Base-by-base conservation (phyloP, 2,113 vertebrate genomes). In the Camelus bactrianus region DNA sequence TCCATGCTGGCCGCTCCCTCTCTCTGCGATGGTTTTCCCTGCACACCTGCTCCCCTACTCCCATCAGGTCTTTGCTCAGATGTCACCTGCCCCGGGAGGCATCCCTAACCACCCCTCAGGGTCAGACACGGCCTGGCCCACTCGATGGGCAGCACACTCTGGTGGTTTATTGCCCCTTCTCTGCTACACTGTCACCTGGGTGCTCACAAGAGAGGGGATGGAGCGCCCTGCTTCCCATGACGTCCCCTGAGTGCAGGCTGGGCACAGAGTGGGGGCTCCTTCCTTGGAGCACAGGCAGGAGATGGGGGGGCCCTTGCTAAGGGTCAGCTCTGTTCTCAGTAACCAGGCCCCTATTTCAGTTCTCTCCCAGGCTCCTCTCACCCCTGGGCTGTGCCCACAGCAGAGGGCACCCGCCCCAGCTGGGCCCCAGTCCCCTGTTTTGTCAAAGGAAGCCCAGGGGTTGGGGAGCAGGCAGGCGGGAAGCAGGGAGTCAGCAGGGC, bases 401-500 rank as follows among this genome's bases (percentile, higher is more conserved):
- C 0, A 0, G 65, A 48, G 22, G 79, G 46, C 80, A 17, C 17
- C 1, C 8, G 46, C 15, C 12, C n/a, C 35, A 12, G 42, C 1
- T 0, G 1, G 54, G 65, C 6, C 19, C 26, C 69, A 30, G 50
- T 3, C 8, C 32, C 48, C 16, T 0, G 7, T 3, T 8, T n/a
- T 28, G 64, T 60, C 12, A 1, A 1, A 52, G 58, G 67, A 7
- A 52, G 62, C 60, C 46, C 24, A 5, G 85, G 8, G 26, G 1
- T 15, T 7, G 19, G 1, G 1, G 15, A 2, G 32, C 32, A 5
- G 67, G 67, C 8, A 5, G 46, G n/a, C n/a, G 0, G 46, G 17
- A 48, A 38, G 75, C 58, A 22, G 28, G n/a, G 91, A 77, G 35
- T 83, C 93, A 48, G 93, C 91, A 80, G 76, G 54, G 54, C 69